These are phyloP conservation scores for Amphimallon solstitiale DNA, from an alignment of 2,888 invertebrate genomes.

Conservation along the genomic window DNA sequence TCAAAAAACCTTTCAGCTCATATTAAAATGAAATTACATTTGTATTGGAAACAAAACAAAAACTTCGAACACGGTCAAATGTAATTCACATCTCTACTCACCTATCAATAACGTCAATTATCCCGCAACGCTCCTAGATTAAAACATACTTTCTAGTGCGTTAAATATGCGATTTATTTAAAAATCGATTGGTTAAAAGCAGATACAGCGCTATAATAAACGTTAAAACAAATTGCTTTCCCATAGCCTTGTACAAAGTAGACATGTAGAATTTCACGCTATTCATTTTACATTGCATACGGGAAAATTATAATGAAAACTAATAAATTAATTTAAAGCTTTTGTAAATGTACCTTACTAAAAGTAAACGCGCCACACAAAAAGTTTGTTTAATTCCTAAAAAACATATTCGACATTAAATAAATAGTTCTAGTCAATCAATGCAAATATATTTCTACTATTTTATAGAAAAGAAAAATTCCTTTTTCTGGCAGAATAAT, in stretches of 20 bases:
- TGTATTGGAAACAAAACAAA: conserved; percentile 12
- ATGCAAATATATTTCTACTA: too few relatives aligned
- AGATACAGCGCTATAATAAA: conserved; percentile 8
- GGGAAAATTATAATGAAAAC: neutral
- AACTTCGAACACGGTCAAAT: conserved; percentile 15
- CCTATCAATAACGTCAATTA: conserved; percentile 30
- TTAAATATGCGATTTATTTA: conserved; percentile 27
- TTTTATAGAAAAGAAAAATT: too few relatives aligned
- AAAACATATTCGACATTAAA: too few relatives aligned
- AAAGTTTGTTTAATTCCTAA: conserved; percentile 9
- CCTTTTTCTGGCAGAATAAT: too few relatives aligned
- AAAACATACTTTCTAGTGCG: conserved; percentile 21
- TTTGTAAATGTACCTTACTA: too few relatives aligned
- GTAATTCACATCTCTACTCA: conserved; percentile 14
- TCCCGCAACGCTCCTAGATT: conserved; percentile 23
- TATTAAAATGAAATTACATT: conserved; percentile 6
- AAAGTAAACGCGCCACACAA: conserved; percentile 10
- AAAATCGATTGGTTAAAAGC: conserved; percentile 23
- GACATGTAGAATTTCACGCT: neutral
- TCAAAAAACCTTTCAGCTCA: neutral
- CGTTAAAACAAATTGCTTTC: conserved; percentile 28
- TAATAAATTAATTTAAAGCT: conserved; percentile 20
- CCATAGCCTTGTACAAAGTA: neutral
- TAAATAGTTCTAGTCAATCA: too few relatives aligned
- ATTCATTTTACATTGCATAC: neutral